Evolutionary conservation across 2,797 vertebrate species (phyloP).

Genomic region (Pipistrellus pipistrellus): DNA sequence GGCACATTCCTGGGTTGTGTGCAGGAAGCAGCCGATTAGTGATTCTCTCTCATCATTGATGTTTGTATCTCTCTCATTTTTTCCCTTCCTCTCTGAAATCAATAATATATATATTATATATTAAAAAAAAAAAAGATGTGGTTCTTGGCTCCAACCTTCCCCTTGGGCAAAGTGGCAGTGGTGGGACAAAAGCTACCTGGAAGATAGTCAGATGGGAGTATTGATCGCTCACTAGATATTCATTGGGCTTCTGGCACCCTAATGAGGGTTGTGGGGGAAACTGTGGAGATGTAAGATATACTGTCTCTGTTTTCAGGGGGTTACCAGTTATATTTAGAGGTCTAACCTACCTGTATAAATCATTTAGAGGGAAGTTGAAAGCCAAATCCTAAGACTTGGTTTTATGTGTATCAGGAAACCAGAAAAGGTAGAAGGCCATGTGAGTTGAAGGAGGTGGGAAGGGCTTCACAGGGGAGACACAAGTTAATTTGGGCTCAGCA

Average conservation of each 20-base stretch:
- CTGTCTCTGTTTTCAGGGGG: neutral
- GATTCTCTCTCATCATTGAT: no score
- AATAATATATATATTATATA: no score
- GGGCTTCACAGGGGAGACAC: neutral
- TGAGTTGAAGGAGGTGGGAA: neutral
- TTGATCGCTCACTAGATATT: neutral
- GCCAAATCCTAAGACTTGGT: neutral
- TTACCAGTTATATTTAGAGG: neutral
- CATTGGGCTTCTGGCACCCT: neutral
- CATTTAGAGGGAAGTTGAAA: neutral
- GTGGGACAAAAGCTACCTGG: neutral
- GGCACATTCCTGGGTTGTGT: no score
- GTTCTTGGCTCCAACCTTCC: neutral
- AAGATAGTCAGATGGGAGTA: neutral
- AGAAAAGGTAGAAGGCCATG: neutral
- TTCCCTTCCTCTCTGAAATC: no score
- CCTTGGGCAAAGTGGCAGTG: neutral
- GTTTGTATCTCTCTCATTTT: no score
- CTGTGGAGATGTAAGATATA: neutral
- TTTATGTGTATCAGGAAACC: neutral
- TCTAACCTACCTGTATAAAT: neutral
- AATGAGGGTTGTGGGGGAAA: neutral
- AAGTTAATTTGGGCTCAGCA: constrained; percentile 10
- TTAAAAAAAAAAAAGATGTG: neutral
- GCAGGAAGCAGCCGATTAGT: no score